phyloP scores from a whole-genome alignment of 1,140 invertebrate species.

The Drosophila ironensis region DNA sequence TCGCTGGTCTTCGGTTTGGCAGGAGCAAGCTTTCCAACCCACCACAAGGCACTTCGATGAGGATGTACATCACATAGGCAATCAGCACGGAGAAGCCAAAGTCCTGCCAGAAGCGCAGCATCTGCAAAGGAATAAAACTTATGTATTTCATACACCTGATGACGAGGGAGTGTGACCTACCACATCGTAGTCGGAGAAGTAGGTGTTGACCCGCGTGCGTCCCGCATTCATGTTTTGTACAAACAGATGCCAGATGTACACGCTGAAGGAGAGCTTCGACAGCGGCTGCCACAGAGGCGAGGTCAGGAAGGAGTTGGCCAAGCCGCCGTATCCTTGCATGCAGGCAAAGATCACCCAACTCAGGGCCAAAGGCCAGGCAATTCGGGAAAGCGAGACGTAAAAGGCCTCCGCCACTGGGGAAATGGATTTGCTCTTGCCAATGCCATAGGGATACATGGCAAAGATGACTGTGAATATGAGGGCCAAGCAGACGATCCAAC shows the following conservation, averaged over 20 bases:
- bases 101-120: constrained; percentile 51
- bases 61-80: constrained; percentile 39
- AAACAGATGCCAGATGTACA: constrained; percentile 83
- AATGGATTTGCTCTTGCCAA: constrained; percentile 23
- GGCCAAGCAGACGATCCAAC: constrained; percentile 58
- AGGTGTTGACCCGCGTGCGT: constrained; percentile 40
- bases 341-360: constrained; percentile 88
- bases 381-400: constrained; percentile 85
- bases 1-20: constrained; percentile 30
- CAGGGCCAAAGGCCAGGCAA: constrained; percentile 84
- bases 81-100: constrained; percentile 46
- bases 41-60: constrained; percentile 43
- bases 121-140: constrained; percentile 1
- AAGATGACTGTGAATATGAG: constrained; percentile 67
- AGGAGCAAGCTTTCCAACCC: constrained; percentile 38
- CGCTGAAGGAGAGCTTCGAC: constrained; percentile 82
- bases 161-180: too few species aligned
- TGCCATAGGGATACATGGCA: constrained; percentile 67
- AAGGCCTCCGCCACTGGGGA: constrained; percentile 83
- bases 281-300: constrained; percentile 82
- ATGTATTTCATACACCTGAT: not conserved
- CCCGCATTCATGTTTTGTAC: constrained; percentile 51
- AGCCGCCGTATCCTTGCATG: constrained; percentile 85
- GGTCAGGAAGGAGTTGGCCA: constrained; percentile 82
- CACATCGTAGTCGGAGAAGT: constrained; percentile 59